Base-by-base conservation (phyloP, 2,113 vertebrate genomes). In the Scortum barcoo region DNA sequence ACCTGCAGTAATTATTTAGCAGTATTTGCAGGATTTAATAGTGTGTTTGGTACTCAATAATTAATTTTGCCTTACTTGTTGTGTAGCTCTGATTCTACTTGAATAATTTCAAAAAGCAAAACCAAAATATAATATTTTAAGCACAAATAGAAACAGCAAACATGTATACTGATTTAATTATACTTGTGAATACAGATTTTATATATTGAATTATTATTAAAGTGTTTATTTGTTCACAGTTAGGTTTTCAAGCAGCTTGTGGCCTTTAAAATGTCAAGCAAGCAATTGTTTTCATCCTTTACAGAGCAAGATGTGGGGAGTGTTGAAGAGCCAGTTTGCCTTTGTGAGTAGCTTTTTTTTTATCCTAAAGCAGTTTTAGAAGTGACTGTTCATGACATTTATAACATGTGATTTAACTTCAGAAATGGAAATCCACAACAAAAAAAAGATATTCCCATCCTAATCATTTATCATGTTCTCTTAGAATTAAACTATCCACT, bases 261-360 rank as follows among this genome's bases (percentile, higher is more conserved):
- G n/a, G n/a, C n/a, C n/a, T 81, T 73, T 10, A 17, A 30, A 63
- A 40, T 58, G 40, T 71, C 13, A 75, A 33, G 20, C 2, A 72
- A 46, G 44, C 24, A 10, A 1, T 8, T 50, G 26, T 42, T 68
- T 44, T 61, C 0, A 7, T 69, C 57, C n/a, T 83, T 63, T 92
- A 30, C 95, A 98, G 97, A 97, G 83, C 90, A 94, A 94, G 93
- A 91, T 78, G 91, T 94, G 11, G 95, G 94, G 83, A 89, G 57
- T 17, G 26, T 60, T 80, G 96, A 96, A 24, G 95, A 56, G 50
- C 80, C 91, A 14, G 81, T 56, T 81, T 98, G 97, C 86, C 78
- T 94, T 81, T 94, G 97, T 99, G 93, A 96, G 96, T 94, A 79
- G 28, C 26, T 69, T 60, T 20, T 63, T n/a, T 63, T 63, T 48